These are phyloP conservation scores for Proteles cristata DNA, from an alignment of 2,113 vertebrate genomes.

Conservation along the genomic window DNA sequence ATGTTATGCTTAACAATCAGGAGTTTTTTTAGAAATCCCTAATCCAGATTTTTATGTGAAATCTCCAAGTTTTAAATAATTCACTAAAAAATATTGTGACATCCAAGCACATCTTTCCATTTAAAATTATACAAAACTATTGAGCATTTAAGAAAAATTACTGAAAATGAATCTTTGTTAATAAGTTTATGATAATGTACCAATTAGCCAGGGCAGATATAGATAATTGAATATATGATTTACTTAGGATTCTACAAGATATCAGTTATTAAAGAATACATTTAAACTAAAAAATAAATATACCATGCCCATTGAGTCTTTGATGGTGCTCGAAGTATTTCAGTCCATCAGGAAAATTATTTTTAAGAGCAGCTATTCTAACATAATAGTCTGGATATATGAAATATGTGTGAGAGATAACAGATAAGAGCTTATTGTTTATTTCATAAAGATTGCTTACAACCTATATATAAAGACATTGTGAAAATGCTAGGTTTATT, in stretches of 20 bases:
- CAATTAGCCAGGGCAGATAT: neutral
- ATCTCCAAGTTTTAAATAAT: conserved; percentile 12
- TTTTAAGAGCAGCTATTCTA: neutral
- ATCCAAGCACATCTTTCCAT: neutral
- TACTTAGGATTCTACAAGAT: neutral
- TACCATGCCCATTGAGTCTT: neutral
- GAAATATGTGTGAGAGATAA: neutral
- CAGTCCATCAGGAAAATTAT: neutral
- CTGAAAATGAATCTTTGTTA: neutral
- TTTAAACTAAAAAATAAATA: conserved; percentile 8
- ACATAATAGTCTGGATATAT: neutral
- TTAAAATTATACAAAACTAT: conserved; percentile 19
- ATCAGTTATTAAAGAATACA: neutral
- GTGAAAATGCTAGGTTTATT: neutral
- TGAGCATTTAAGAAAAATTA: neutral
- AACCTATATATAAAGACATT: neutral
- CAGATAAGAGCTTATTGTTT: neutral
- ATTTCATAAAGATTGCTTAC: neutral
- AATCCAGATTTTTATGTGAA: neutral
- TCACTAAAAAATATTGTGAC: neutral
- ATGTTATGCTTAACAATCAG: neutral
- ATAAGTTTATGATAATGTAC: neutral
- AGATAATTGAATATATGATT: neutral
- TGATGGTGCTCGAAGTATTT: neutral
- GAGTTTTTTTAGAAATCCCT: neutral